These are phyloP conservation scores for Drosophila truncata DNA, from an alignment of 1,140 invertebrate species.

Conservation along the genomic window DNA sequence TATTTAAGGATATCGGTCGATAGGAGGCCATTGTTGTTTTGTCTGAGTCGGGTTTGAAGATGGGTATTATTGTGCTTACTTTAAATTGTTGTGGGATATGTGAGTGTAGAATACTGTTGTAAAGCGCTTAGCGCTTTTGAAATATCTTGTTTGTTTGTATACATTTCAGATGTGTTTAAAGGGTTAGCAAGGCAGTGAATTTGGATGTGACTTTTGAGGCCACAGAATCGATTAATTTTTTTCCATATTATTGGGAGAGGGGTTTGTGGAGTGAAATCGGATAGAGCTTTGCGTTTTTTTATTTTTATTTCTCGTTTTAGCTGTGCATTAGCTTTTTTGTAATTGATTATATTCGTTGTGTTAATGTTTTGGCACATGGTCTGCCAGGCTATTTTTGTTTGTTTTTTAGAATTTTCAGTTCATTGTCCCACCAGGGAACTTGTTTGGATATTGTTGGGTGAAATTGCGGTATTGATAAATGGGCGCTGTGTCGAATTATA, in stretches of 20 bases:
- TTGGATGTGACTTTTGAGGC: too few relatives aligned
- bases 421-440: constrained; percentile 21
- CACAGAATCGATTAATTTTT: too few relatives aligned
- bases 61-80: too few relatives aligned
- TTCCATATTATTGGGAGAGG: not conserved
- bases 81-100: too few relatives aligned
- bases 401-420: constrained; percentile 16
- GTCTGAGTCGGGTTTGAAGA: too few relatives aligned
- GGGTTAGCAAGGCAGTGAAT: not conserved
- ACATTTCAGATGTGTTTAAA: too few relatives aligned
- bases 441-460: constrained; percentile 13
- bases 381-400: constrained; percentile 25
- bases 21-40: too few relatives aligned
- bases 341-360: not conserved
- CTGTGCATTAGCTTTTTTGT: not conserved
- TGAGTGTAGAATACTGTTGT: too few relatives aligned
- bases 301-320: not conserved
- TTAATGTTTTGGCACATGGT: not conserved
- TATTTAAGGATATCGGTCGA: too few relatives aligned
- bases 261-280: not conserved
- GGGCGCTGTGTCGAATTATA: not conserved
- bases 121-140: too few relatives aligned
- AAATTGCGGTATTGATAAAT: not conserved
- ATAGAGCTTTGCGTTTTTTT: not conserved
- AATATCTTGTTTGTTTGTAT: too few relatives aligned